Evolutionary conservation across 2,888 invertebrate species (phyloP).

Genomic region (Altica lythri): DNA sequence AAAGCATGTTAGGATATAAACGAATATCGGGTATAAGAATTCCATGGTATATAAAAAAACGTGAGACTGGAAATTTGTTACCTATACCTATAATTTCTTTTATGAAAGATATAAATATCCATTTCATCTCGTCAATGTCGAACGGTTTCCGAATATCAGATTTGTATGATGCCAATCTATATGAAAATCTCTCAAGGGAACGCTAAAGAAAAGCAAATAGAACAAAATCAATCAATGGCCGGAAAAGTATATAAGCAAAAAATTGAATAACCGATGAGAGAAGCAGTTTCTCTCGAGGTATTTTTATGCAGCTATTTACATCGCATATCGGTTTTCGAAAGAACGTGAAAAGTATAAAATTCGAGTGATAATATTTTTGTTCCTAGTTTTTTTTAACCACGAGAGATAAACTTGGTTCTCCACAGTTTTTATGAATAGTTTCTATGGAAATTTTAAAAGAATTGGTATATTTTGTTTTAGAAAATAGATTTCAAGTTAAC

Average conservation of each 20-base stretch:
- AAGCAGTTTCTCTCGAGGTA: conserved; percentile 12
- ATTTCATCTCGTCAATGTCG: conserved; percentile 3
- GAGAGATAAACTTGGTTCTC: neutral
- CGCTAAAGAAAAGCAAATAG: conserved; percentile 13
- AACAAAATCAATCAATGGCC: conserved; percentile 21
- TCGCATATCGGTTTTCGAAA: conserved; percentile 3
- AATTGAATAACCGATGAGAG: conserved; percentile 17
- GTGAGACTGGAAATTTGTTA: too few relatives aligned
- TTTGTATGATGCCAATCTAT: conserved; percentile 22
- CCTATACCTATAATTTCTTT: too few relatives aligned
- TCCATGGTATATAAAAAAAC: too few relatives aligned
- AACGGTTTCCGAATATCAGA: conserved; percentile 10
- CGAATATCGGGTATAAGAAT: too few relatives aligned
- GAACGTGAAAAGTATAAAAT: conserved; percentile 15
- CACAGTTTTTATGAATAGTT: neutral
- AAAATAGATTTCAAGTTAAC: too few relatives aligned
- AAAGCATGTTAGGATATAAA: too few relatives aligned
- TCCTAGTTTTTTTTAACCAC: neutral
- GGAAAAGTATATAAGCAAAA: conserved; percentile 19
- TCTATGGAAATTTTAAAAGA: too few relatives aligned
- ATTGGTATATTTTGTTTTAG: too few relatives aligned
- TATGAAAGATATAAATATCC: neutral
- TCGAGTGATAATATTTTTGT: conserved; percentile 9
- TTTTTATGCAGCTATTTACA: conserved; percentile 19
- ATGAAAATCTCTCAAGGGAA: conserved; percentile 18